Evolutionary conservation across 1,140 invertebrate genomes (phyloP), one percentile per base, ranked within the genome.

Genomic region (Archivesica marissinica): DNA sequence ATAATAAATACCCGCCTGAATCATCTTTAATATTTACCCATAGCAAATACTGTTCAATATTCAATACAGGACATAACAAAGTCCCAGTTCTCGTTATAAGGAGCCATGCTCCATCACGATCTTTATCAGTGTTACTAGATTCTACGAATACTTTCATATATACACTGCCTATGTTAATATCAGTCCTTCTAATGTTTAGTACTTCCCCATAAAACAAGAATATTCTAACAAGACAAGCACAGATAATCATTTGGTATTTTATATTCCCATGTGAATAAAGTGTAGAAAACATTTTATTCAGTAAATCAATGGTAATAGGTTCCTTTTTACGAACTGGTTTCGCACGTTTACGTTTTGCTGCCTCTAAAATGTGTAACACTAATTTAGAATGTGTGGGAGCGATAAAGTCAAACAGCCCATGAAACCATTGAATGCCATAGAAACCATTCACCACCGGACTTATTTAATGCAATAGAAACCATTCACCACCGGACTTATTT

Each of bases 1-100:
- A 81, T 20, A 52, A 2, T 70, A 23, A 17, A 70, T 35, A 17
- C 52, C 9, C 15, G 4, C 9, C 2, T 25, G 47, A n/a, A n/a
- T n/a, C n/a, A n/a, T n/a, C n/a, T n/a, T 6, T 9, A 68, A 41
- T 15, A 35, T 50, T 13, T 1, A 15, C 61, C 61, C 44, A 33
- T 4, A 20, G n/a, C n/a, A 70, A n/a, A 52, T 35, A 81, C 15
- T 30, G 25, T 39, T 76, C 61, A 13, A 84, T 1, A 47, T 64
- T 84, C 2, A 23, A n/a, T 17, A 64, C 72, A 41, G 81, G 70
- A 59, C 81, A 84, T 13, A 76, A 30, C 1, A 30, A 0, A 50
- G 68, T 75, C 3, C 81, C 68, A 33, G 54, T 76, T 75, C 66
- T 84, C 47, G 81, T 15, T 25, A 84, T 84, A 4, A 66, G 20